Conservation (phyloP, 2,113 vertebrate genomes). For the Semnornis frantzii region DNA sequence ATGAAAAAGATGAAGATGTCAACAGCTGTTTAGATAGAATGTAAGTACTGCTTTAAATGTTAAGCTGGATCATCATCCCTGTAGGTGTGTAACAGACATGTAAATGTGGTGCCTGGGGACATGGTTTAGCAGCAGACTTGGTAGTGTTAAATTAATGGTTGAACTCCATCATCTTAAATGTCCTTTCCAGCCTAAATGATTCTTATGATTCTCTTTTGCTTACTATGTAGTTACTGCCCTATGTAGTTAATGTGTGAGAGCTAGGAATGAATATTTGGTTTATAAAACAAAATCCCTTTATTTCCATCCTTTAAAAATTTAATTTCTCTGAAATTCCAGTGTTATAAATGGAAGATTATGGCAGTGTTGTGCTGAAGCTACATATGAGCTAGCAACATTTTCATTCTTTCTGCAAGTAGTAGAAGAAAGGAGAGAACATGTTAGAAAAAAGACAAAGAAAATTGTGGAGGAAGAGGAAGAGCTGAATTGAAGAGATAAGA, state of each 20-base stretch:
- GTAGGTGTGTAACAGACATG: too few relatives aligned
- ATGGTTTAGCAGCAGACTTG: too few relatives aligned
- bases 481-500: neutral
- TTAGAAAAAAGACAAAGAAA: neutral
- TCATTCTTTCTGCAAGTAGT: neutral
- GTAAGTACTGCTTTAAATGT: conserved; percentile 72
- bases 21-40: conserved; percentile 80
- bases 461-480: neutral
- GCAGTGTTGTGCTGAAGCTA: neutral
- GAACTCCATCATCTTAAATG: too few relatives aligned
- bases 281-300: neutral
- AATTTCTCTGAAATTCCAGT: neutral
- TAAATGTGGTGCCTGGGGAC: too few relatives aligned
- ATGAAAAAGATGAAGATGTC: conserved; percentile 84
- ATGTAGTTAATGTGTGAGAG: neutral
- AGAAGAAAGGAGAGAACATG: neutral
- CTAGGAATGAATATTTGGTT: neutral
- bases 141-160: too few relatives aligned
- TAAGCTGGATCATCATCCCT: neutral
- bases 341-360: neutral
- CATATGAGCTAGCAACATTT: neutral
- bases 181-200: too few relatives aligned
- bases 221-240: neutral
- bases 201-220: neutral
- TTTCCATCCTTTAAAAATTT: neutral